These are phyloP conservation scores for Dallia pectoralis DNA, from an alignment of 2,797 vertebrate genomes.

Conservation along the genomic window DNA sequence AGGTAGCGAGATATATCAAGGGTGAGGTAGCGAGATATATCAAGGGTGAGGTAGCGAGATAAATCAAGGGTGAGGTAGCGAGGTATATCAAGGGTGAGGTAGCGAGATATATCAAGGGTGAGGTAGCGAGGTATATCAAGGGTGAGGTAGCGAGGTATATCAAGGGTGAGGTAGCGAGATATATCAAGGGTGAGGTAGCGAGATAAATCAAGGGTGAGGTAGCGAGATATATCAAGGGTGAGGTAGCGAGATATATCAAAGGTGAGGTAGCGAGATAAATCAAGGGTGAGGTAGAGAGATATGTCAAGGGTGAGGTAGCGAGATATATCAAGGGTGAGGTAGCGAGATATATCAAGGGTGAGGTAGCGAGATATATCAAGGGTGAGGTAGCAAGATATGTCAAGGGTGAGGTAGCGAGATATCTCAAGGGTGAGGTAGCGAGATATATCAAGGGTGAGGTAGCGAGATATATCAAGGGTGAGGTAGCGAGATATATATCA, in stretches of 20 bases:
- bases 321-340: neutral
- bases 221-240: neutral
- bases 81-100: neutral
- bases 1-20: neutral
- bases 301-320: neutral
- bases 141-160: conserved; percentile 3
- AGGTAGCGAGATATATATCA: neutral
- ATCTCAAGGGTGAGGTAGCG: neutral
- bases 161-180: neutral
- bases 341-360: neutral
- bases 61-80: neutral
- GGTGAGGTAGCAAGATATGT: neutral
- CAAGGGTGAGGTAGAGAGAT: neutral
- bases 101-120: neutral
- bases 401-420: neutral
- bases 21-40: conserved; percentile 1
- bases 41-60: neutral
- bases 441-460: neutral
- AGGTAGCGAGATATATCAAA: conserved; percentile 6
- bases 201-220: neutral
- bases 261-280: no score
- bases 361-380: neutral
- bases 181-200: neutral
- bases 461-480: neutral
- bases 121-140: neutral